phyloP scores from a whole-genome alignment of 2,113 vertebrate species.

The Carassius carassius region DNA sequence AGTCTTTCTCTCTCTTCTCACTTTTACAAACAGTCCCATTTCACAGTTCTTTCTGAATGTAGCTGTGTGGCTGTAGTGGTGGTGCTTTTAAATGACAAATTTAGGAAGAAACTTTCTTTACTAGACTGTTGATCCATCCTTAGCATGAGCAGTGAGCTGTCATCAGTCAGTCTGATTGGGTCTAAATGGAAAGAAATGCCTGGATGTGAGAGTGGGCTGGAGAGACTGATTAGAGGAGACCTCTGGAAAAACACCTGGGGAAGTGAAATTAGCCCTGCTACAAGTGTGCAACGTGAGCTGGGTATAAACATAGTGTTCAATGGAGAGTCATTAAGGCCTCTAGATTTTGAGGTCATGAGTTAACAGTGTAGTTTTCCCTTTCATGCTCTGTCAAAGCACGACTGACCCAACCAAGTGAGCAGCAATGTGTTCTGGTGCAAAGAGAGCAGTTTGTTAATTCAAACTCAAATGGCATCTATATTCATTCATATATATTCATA shows the following conservation, averaged over 20 bases:
- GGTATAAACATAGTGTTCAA: conserved; percentile 41
- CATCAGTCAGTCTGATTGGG: not conserved
- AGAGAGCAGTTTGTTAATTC: not conserved
- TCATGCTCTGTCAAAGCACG: conserved; percentile 10
- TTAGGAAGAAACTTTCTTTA: not conserved
- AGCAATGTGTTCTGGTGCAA: not conserved
- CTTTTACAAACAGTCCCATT: not conserved
- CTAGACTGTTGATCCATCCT: not conserved
- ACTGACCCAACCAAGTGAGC: not conserved
- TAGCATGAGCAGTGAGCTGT: not conserved
- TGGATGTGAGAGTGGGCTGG: conserved; percentile 8
- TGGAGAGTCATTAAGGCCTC: conserved; percentile 47
- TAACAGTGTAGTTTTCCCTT: conserved; percentile 27
- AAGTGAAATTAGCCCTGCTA: conserved; percentile 41
- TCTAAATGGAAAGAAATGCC: not conserved
- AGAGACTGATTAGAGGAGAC: conserved; percentile 37
- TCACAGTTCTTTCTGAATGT: not conserved
- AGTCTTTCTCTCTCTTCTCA: not conserved
- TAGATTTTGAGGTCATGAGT: conserved; percentile 23
- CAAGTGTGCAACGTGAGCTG: conserved; percentile 50
- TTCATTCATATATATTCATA: not conserved
- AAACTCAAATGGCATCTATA: not conserved
- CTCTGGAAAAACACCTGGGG: conserved; percentile 51
- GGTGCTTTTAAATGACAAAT: not conserved
- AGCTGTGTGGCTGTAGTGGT: not conserved